Evolutionary conservation across 2,888 invertebrate species (phyloP).

Genomic region (Caenorhabditis sp.): DNA sequence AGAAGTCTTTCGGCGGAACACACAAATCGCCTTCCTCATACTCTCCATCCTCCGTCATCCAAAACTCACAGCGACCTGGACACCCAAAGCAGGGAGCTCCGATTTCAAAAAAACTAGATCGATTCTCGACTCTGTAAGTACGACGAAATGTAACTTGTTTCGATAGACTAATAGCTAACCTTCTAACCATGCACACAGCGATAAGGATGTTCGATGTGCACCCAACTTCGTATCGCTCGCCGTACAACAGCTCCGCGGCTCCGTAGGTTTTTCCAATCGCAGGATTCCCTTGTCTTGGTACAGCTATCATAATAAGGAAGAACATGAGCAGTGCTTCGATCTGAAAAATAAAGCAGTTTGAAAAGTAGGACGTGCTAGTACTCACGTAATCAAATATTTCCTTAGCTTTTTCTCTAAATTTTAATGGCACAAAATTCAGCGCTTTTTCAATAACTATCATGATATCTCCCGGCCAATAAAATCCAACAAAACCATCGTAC

Average conservation of each 20-base stretch:
- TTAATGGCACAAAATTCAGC: not conserved
- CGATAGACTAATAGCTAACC: not conserved
- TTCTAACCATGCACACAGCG: slow-evolving; percentile 6
- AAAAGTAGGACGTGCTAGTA: not conserved
- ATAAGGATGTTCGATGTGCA: too few relatives aligned
- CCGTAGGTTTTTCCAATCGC: not conserved
- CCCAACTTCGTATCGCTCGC: too few relatives aligned
- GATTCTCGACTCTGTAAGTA: slow-evolving; percentile 4
- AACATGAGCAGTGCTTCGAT: not conserved
- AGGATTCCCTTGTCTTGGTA: not conserved
- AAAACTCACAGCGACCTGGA: slow-evolving; percentile 2
- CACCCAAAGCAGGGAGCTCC: slow-evolving; percentile 17
- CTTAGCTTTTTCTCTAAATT: not conserved
- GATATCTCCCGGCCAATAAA: not conserved
- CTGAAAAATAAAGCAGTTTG: not conserved
- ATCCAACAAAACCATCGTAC: slow-evolving; percentile 10
- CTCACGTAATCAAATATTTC: not conserved
- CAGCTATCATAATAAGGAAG: not conserved
- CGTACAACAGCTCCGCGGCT: too few relatives aligned
- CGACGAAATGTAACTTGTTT: not conserved
- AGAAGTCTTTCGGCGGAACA: slow-evolving; percentile 5
- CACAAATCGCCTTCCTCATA: slow-evolving; percentile 18
- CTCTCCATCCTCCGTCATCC: not conserved
- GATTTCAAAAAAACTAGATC: not conserved
- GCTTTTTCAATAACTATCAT: not conserved